These are phyloP conservation scores for Cephus spinipes DNA, from an alignment of 2,888 invertebrate species.

Conservation along the genomic window DNA sequence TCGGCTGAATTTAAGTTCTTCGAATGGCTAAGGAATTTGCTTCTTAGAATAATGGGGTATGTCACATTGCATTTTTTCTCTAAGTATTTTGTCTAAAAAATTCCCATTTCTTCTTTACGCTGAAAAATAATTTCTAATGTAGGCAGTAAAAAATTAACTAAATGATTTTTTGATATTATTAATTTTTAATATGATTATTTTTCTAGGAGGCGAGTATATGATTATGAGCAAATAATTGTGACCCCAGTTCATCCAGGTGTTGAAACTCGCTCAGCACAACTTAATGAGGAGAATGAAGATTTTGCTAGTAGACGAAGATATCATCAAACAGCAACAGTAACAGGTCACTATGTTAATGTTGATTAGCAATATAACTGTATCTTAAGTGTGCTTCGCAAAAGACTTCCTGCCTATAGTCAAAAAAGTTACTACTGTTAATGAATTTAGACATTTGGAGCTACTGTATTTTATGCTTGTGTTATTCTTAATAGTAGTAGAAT, in stretches of 20 bases:
- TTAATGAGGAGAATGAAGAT: constrained; percentile 96
- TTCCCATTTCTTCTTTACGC: background rate
- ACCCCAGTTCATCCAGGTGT: constrained; percentile 85
- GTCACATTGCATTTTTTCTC: constrained; percentile 35
- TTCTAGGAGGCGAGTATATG: constrained; percentile 79
- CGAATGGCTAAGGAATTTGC: constrained; percentile 79
- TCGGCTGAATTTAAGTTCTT: constrained; percentile 86
- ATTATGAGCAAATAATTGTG: constrained; percentile 88
- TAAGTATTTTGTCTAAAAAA: too few species aligned
- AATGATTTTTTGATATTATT: background rate
- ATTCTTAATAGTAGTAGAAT: too few species aligned
- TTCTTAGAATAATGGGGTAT: constrained; percentile 83
- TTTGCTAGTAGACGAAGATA: constrained; percentile 92
- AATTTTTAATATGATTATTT: constrained; percentile 27
- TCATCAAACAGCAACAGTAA: constrained; percentile 89
- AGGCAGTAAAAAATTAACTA: background rate
- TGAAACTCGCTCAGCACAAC: constrained; percentile 83
- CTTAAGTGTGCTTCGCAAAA: too few species aligned
- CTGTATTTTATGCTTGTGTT: too few species aligned
- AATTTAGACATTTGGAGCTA: too few species aligned
- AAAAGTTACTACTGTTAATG: too few species aligned
- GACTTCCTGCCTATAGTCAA: too few species aligned
- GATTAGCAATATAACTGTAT: too few species aligned
- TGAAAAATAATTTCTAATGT: background rate
- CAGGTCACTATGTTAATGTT: constrained; percentile 75